Evolutionary conservation across 2,888 invertebrate genomes (phyloP), one percentile per base, ranked within the genome.

Genomic region (Ochlodes sylvanus): DNA sequence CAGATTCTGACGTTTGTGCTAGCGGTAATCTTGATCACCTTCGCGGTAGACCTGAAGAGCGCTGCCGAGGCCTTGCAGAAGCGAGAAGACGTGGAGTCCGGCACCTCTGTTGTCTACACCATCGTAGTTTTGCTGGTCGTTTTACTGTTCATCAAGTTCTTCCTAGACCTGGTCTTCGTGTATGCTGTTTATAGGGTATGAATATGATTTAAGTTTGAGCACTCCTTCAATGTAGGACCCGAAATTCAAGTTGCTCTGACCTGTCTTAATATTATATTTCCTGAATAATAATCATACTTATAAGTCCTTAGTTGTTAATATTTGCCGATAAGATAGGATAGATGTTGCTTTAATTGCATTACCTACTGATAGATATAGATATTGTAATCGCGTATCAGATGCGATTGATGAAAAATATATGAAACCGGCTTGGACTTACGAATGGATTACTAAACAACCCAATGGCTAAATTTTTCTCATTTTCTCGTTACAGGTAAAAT

Each of bases 1-100:
- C 81, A 92, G 92, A 77, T 90, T 61, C 72, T 92, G 7, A 88
- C 92, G 0, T 89, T 92, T 75, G 77, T 88, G n/a, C 71, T 88
- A 19, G 86, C 85, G 3, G 82, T 90, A 42, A 79, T 92, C n/a
- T 78, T 92, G 69, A 88, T 90, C 38, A 85, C 88, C 0, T 85
- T 90, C 63, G 91, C 92, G 1, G 86, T 87, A 69, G 89, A 89
- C 75, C 56, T 68, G 7, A 84, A 63, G 81, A 80, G 0, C 14
- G 76, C 80, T 4, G 77, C 83, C 54, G 79, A 79, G 64, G 69
- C 73, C 4, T n/a, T 63, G 54, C 64, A 58, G 56, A 85, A 81
- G 68, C 76, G 86, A 0, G 89, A 87, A 0, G 88, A 87, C 17
- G 72, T 75, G 0, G 92, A 92, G 80, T 79, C 86, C 0, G 68